Evolutionary conservation across 2,888 invertebrate species (phyloP), one percentile per base, ranked within the genome.

Genomic region (Acanthopleura granulata): DNA sequence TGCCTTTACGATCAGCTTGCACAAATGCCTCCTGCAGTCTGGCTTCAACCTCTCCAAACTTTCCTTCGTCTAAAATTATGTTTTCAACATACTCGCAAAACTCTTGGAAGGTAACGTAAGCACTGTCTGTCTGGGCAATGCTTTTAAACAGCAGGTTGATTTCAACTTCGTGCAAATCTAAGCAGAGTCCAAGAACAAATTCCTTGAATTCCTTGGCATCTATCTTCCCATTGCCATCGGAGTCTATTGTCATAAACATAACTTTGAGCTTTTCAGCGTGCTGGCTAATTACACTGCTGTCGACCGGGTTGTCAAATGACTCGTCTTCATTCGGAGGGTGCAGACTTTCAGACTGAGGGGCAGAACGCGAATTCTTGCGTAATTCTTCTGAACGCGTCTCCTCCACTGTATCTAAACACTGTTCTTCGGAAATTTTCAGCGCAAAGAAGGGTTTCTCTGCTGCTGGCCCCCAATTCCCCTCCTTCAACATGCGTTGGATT

Each of bases 1-100:
- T 74, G 0, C 79, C 80, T 49, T 80, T 73, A n/a, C 76, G 49
- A 62, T 81, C 81, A n/a, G 81, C 81, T 15, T 70, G 18, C 12
- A 80, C 62, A 73, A 81, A 81, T 12, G 79, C 80, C 0, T 66
- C 66, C 22, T 76, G 72, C 18, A 79, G 69, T 25, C 66, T 75
- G 25, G 75, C 72, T 12, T 76, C 75, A 9, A 70, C 71, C 9
- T 73, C 69, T 0, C 72, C 72, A 14, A 62, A 49, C 29, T 25
- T 72, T 1, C 29, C 15, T 49, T 79, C 79, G 18, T 77, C 72
- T 16, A 82, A 29, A 16, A 82, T 72, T 25, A 75, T 40, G 29
- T 76, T 66, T 12, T 75, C 51, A 70, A 81, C 79, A 49, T 80
- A 80, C 4, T 76, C 51, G 15, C 72, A 69, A 66, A 81, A 81